A percentile compares a stretch with the other conserved stretches of the same genome.
Evolutionary conservation across 2,888 invertebrate species (phyloP).

Genomic region (Noctua fimbriata): DNA sequence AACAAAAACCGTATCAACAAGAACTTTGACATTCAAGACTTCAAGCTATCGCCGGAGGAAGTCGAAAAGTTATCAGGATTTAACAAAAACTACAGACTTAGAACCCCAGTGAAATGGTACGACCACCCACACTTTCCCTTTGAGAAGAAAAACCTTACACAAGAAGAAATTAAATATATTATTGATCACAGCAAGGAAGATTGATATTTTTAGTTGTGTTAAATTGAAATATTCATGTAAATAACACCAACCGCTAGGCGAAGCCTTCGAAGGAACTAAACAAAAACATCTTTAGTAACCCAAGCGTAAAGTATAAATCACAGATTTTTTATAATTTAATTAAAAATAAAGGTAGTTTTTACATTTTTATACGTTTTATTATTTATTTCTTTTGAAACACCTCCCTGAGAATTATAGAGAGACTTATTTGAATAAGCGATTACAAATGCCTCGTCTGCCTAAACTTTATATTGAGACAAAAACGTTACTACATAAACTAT

Average conservation of each 20-base stretch:
- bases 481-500: not conserved
- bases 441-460: not conserved
- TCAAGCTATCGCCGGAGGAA: conserved; percentile 88
- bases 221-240: too few relatives aligned
- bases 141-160: conserved; percentile 82
- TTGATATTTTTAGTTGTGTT: conserved; percentile 63
- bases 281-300: not conserved
- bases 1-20: conserved; percentile 89
- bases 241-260: not conserved
- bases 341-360: not conserved
- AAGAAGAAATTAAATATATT: conserved; percentile 77
- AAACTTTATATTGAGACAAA: not conserved
- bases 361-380: not conserved
- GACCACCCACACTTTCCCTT: conserved; percentile 84
- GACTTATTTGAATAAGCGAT: too few relatives aligned
- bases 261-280: not conserved
- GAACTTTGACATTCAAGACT: conserved; percentile 91
- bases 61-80: conserved; percentile 88
- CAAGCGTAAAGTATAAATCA: not conserved
- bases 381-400: not conserved
- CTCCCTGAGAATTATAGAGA: not conserved
- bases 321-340: too few relatives aligned
- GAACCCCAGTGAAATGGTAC: conserved; percentile 80
- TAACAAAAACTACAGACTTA: conserved; percentile 84
- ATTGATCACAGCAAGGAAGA: conserved; percentile 82